phyloP scores from a whole-genome alignment of 1,140 invertebrate species.

The Ptiloglossa arizonensis region DNA sequence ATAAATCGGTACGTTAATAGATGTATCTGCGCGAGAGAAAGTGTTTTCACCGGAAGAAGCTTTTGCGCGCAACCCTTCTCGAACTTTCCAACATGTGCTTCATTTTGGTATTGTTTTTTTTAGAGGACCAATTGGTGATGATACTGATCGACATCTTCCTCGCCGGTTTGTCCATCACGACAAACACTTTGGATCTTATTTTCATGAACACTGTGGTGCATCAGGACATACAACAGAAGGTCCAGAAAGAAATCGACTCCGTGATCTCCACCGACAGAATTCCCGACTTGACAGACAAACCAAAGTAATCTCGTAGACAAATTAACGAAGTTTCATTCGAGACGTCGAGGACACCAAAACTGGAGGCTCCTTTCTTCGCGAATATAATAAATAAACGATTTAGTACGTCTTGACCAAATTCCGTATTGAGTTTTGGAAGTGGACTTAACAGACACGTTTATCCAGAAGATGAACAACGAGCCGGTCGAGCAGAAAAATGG shows the following conservation, averaged over 20 bases:
- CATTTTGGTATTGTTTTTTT: background rate
- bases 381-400: too few relatives aligned
- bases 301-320: conserved; percentile 77
- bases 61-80: background rate
- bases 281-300: conserved; percentile 77
- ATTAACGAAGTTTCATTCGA: too few relatives aligned
- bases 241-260: conserved; percentile 85
- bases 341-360: too few relatives aligned
- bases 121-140: conserved; percentile 87
- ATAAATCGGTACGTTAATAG: too few relatives aligned
- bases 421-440: too few relatives aligned
- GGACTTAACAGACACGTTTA: too few relatives aligned
- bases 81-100: background rate
- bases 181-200: conserved; percentile 87
- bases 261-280: conserved; percentile 78
- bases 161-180: conserved; percentile 88
- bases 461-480: too few relatives aligned
- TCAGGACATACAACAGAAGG: conserved; percentile 85
- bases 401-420: too few relatives aligned
- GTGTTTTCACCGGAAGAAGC: background rate
- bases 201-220: conserved; percentile 87
- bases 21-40: conserved; percentile 25
- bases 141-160: conserved; percentile 88
- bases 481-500: too few relatives aligned
- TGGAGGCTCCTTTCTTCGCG: too few relatives aligned